Evolutionary conservation across 1,140 invertebrate species (phyloP).

Genomic region (Druon quercuslanigerum): DNA sequence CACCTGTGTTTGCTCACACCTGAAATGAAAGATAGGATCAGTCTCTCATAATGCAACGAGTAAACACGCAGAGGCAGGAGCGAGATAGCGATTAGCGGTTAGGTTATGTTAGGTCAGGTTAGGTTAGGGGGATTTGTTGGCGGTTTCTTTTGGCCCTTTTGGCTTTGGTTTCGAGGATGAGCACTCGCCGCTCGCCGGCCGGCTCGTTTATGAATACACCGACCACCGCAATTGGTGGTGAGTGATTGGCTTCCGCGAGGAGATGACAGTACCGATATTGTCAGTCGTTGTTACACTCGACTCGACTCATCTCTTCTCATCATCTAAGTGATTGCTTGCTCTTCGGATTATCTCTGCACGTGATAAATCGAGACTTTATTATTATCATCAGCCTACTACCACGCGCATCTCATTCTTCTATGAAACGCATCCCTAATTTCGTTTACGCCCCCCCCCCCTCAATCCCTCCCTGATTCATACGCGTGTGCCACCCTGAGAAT

Average conservation of each 20-base stretch:
- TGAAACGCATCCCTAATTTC: conserved; percentile 51
- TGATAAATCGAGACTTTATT: conserved; percentile 62
- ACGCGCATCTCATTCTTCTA: conserved; percentile 29
- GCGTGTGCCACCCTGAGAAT: not conserved
- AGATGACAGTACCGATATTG: conserved; percentile 64
- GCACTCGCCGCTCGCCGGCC: too few species aligned
- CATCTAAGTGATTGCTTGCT: conserved; percentile 67
- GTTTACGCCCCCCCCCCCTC: conserved; percentile 44
- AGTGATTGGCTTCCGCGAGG: conserved; percentile 65
- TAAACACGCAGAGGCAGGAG: not conserved
- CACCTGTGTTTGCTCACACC: conserved; percentile 74
- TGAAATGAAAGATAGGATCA: conserved; percentile 64
- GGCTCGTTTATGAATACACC: conserved; percentile 25
- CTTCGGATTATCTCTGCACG: conserved; percentile 64
- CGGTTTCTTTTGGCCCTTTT: not conserved
- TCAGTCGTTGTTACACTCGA: conserved; percentile 52
- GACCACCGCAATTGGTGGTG: conserved; percentile 50
- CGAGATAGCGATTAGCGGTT: not conserved
- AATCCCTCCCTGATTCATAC: conserved; percentile 31
- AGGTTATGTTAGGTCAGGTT: too few species aligned
- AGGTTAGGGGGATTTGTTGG: not conserved
- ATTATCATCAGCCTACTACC: not conserved
- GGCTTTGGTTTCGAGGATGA: conserved; percentile 5
- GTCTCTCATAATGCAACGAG: conserved; percentile 32
- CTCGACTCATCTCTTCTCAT: conserved; percentile 37